Percentiles rank a stretch among this genome's conserved stretches.
Evolutionary conservation across 1,140 invertebrate genomes (phyloP).

Genomic region (Sesamia nonagrioides): DNA sequence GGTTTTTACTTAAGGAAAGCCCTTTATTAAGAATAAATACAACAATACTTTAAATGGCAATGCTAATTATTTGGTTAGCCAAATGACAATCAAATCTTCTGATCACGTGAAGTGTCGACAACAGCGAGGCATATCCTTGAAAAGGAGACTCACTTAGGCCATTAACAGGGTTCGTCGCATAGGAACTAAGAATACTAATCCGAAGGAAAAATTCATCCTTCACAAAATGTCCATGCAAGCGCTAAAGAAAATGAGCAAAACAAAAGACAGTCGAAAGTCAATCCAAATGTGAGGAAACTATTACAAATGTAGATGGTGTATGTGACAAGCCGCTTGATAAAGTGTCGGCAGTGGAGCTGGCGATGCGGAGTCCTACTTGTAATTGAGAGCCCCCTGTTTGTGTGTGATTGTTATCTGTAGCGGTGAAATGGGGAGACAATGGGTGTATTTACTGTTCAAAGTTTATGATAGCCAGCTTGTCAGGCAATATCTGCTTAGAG

Average conservation of each 20-base stretch:
- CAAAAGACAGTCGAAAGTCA: neutral
- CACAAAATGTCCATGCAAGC: too few species aligned
- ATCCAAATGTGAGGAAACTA: neutral
- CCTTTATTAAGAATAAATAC: too few species aligned
- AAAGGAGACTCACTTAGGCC: too few species aligned
- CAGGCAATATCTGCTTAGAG: neutral
- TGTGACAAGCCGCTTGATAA: slow-evolving; percentile 37
- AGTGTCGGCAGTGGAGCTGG: slow-evolving; percentile 22
- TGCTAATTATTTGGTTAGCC: too few species aligned
- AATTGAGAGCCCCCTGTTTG: slow-evolving; percentile 31
- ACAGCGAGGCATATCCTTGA: too few species aligned
- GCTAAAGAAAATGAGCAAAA: neutral
- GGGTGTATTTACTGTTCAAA: neutral
- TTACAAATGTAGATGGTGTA: slow-evolving; percentile 13
- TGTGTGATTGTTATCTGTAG: slow-evolving; percentile 8
- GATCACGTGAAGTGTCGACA: too few species aligned
- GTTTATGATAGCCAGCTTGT: neutral
- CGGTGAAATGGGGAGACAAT: neutral
- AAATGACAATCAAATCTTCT: too few species aligned
- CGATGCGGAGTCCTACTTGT: slow-evolving; percentile 31
- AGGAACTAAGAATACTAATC: too few species aligned
- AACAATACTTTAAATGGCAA: too few species aligned
- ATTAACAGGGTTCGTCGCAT: too few species aligned
- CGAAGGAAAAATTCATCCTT: too few species aligned
- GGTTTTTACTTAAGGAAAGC: too few species aligned